A percentile compares a stretch with the other conserved stretches of the same genome.
These are phyloP conservation scores for Stenotaenia linearis DNA, from an alignment of 2,888 invertebrate genomes.

Conservation along the genomic window DNA sequence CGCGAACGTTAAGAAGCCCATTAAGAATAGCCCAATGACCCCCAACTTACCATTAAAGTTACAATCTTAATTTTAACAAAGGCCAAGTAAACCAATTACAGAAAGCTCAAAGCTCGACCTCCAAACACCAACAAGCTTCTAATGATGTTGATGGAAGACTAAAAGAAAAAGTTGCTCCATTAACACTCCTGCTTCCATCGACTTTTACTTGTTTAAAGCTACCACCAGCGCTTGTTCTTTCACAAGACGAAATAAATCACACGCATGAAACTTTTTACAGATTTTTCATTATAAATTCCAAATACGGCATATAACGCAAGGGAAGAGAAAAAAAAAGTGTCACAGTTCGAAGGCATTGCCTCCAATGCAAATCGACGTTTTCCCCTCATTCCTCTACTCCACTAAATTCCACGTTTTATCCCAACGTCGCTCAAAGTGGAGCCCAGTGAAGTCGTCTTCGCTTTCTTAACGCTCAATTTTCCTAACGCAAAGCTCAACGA, in stretches of 20 bases:
- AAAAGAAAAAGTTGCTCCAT: not conserved
- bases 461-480: conserved; percentile 26
- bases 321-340: not conserved
- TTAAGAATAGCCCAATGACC: conserved; percentile 26
- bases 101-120: conserved; percentile 17
- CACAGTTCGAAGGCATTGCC: conserved; percentile 7
- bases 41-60: conserved; percentile 24
- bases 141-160: conserved; percentile 17
- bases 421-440: conserved; percentile 18
- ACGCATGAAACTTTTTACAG: not conserved
- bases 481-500: conserved; percentile 20
- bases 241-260: not conserved
- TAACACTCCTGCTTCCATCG: not conserved
- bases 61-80: conserved; percentile 24
- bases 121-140: conserved; percentile 21
- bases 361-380: conserved; percentile 18
- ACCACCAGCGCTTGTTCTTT: not conserved
- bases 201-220: not conserved
- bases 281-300: not conserved
- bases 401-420: conserved; percentile 8
- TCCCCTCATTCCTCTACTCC: not conserved
- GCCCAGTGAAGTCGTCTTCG: conserved; percentile 12
- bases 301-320: not conserved
- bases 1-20: conserved; percentile 19
- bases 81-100: conserved; percentile 26